Evolutionary conservation across 1,140 invertebrate genomes (phyloP).

Genomic region (Microplitis demolitor): DNA sequence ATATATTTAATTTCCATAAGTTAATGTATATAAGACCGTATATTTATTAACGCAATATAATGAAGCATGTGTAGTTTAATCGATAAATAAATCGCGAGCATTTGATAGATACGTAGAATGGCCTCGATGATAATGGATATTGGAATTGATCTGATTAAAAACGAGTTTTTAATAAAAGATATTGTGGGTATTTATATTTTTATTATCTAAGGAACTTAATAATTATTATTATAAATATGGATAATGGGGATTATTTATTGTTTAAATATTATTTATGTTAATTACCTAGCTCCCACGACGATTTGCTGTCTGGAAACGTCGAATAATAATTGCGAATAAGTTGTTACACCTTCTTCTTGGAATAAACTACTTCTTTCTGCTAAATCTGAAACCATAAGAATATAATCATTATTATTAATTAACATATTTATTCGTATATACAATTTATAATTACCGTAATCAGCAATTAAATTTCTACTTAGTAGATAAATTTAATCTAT

Average conservation of each 20-base stretch:
- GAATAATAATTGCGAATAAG: conserved; percentile 79
- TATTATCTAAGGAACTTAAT: too few species aligned
- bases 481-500: too few species aligned
- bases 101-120: conserved; percentile 4
- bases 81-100: conserved; percentile 7
- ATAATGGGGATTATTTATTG: neutral
- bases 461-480: too few species aligned
- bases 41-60: neutral
- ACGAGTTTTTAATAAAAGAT: neutral
- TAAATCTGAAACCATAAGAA: conserved; percentile 45
- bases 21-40: neutral
- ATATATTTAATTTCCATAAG: too few species aligned
- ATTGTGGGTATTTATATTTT: neutral
- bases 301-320: conserved; percentile 83
- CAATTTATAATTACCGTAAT: too few species aligned
- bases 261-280: neutral
- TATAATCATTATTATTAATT: too few species aligned
- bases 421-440: too few species aligned
- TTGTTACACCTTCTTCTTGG: conserved; percentile 68
- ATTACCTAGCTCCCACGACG: conserved; percentile 78
- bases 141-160: conserved; percentile 13
- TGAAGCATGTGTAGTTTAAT: neutral
- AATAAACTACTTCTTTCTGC: conserved; percentile 41
- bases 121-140: neutral
- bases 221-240: too few species aligned